Base-by-base conservation (phyloP, 2,888 invertebrate species). In the Polydrusus tereticollis region DNA sequence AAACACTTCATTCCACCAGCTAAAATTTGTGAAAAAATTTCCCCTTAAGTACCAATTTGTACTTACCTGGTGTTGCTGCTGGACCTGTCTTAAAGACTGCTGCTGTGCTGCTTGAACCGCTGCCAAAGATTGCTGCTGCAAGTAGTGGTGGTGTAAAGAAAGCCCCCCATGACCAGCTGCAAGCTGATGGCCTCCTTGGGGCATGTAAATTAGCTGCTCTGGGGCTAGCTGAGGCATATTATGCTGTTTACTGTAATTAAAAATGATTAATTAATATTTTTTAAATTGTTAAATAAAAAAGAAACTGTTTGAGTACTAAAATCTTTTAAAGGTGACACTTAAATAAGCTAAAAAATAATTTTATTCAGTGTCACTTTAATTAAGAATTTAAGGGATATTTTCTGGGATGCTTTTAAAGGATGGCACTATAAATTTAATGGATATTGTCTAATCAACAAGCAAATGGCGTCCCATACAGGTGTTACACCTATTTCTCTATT, bases 171-270 rank as follows among this genome's bases (percentile, higher is more conserved):
- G 86, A n/a, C 67, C 63, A 36, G 88, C 79, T 4, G 74, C 73
- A 55, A 77, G 68, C 70, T 78, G 70, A 79, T 89, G 89, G 71
- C 88, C 88, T 7, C 75, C 72, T 21, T 64, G 64, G 71, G 89
- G 87, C 78, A 89, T 88, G 86, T 90, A 91, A 76, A 90, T 89
- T 84, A 90, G 89, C 78, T 90, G 90, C 76, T 88, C 83, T 33
- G 69, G 75, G 82, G 86, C 76, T 43, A 74, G 26, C 36, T 70
- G 74, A 83, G 83, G 80, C 65, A 85, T 86, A n/a, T n/a, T n/a
- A 83, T 80, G 87, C 85, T 82, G 88, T 80, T 80, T 88, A 89
- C 81, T 89, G 43, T 1, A 55, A 45, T 26, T 14, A 8, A 18
- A 52, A 26, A 10, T 23, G 3, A 14, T 26, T 26, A 26, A 59